Percentiles rank a stretch among this genome's conserved stretches.
These are phyloP conservation scores for Zele albiditarsus DNA, from an alignment of 2,888 invertebrate species.

Conservation along the genomic window DNA sequence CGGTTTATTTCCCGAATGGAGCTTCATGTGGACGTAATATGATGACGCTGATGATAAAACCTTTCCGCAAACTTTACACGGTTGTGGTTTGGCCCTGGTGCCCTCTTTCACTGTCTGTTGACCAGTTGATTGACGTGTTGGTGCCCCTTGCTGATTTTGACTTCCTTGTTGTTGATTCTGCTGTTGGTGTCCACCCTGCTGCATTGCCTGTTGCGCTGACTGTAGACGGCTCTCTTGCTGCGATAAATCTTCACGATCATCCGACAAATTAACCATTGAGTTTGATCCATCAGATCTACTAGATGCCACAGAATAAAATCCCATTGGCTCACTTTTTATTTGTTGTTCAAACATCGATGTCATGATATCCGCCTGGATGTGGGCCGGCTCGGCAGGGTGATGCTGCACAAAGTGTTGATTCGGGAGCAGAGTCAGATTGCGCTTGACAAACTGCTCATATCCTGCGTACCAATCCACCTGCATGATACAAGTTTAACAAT, in stretches of 20 bases:
- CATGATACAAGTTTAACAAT: slow-evolving; percentile 49
- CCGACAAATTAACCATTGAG: slow-evolving; percentile 71
- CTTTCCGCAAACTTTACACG: slow-evolving; percentile 86
- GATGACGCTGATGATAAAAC: slow-evolving; percentile 84
- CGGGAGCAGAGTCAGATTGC: slow-evolving; percentile 73
- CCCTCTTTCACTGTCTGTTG: slow-evolving; percentile 70
- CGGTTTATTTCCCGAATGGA: slow-evolving; percentile 86
- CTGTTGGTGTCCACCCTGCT: slow-evolving; percentile 65
- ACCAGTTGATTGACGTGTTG: slow-evolving; percentile 67
- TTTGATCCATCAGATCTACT: slow-evolving; percentile 71
- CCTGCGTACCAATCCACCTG: slow-evolving; percentile 73
- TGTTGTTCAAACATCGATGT: slow-evolving; percentile 81
- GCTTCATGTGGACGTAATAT: slow-evolving; percentile 88
- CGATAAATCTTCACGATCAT: slow-evolving; percentile 69
- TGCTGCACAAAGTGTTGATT: slow-evolving; percentile 65
- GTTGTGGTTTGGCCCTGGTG: slow-evolving; percentile 81
- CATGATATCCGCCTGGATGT: slow-evolving; percentile 65
- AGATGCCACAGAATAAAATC: slow-evolving; percentile 75
- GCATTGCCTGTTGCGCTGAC: slow-evolving; percentile 58
- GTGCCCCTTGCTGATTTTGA: slow-evolving; percentile 51
- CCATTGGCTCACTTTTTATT: slow-evolving; percentile 82
- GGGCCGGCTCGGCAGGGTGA: slow-evolving; percentile 61
- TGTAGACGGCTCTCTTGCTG: slow-evolving; percentile 72
- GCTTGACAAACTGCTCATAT: slow-evolving; percentile 74
- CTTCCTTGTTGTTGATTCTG: slow-evolving; percentile 72